phyloP scores from a whole-genome alignment of 2,113 vertebrate species.

The Lepisosteus oculatus region DNA sequence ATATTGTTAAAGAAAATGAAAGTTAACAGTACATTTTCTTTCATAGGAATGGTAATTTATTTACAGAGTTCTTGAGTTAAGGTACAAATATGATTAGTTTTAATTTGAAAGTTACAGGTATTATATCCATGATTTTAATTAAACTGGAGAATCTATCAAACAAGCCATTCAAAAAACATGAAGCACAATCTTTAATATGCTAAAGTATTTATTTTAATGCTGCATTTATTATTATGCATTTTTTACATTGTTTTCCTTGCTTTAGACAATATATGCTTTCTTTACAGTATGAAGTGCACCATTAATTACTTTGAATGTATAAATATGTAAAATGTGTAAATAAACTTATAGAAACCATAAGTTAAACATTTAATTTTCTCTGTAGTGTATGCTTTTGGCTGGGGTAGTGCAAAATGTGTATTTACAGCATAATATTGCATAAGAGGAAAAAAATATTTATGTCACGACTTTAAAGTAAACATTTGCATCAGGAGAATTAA shows the following conservation, averaged over 20 bases:
- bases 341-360: constrained; percentile 5
- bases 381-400: constrained; percentile 6
- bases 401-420: constrained; percentile 9
- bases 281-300: constrained; percentile 33
- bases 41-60: not conserved
- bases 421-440: constrained; percentile 15
- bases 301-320: constrained; percentile 24
- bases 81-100: no score
- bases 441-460: constrained; percentile 32
- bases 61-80: not conserved
- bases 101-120: no score
- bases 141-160: not conserved
- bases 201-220: constrained; percentile 36
- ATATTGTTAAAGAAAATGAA: not conserved
- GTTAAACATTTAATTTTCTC: not conserved
- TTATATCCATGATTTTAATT: not conserved
- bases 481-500: constrained; percentile 15
- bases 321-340: constrained; percentile 20
- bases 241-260: constrained; percentile 33
- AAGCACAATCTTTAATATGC: not conserved
- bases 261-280: constrained; percentile 2
- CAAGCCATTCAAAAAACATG: not conserved
- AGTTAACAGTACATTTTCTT: not conserved
- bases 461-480: constrained; percentile 30
- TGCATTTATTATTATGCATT: constrained; percentile 34